These are phyloP conservation scores for Cryptoblepharus egeriae DNA, from an alignment of 2,797 vertebrate species.

Conservation along the genomic window DNA sequence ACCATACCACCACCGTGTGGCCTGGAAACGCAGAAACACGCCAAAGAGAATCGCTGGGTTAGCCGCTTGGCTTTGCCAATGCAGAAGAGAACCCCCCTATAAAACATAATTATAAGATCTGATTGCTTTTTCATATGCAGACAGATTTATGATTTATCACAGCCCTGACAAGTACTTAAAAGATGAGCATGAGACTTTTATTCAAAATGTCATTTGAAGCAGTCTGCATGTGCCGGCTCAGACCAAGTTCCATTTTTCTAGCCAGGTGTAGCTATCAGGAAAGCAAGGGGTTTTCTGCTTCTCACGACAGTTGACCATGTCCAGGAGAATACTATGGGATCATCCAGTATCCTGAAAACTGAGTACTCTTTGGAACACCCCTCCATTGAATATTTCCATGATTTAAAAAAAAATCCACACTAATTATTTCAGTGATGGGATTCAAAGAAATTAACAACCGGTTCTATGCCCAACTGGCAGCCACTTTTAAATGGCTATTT, in stretches of 20 bases:
- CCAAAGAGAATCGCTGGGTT: conserved; percentile 8
- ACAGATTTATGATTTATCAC: conserved; percentile 36
- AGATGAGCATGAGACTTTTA: conserved; percentile 7
- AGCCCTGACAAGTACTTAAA: conserved; percentile 43
- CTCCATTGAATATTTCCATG: conserved; percentile 29
- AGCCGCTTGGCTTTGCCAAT: conserved; percentile 23
- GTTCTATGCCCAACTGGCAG: too few species aligned
- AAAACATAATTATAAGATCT: conserved; percentile 48
- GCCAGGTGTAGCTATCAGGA: conserved; percentile 8
- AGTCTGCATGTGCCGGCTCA: conserved; percentile 31
- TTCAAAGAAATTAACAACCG: too few species aligned
- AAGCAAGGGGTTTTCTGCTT: neutral
- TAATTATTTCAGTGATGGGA: too few species aligned
- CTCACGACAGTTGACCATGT: neutral
- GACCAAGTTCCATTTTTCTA: conserved; percentile 23
- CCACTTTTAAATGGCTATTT: too few species aligned
- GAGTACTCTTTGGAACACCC: neutral
- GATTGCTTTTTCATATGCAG: conserved; percentile 52
- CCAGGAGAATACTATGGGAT: conserved; percentile 21
- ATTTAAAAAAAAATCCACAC: neutral
- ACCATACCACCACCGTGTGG: conserved; percentile 82
- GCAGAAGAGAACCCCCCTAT: conserved; percentile 24
- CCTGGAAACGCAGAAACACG: conserved; percentile 10
- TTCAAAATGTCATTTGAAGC: conserved; percentile 17
- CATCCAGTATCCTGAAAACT: conserved; percentile 19